A percentile compares a stretch with the other conserved stretches of the same genome.
Conservation (phyloP, 1,140 invertebrate species). For the Pseudachorutes palmiensis region DNA sequence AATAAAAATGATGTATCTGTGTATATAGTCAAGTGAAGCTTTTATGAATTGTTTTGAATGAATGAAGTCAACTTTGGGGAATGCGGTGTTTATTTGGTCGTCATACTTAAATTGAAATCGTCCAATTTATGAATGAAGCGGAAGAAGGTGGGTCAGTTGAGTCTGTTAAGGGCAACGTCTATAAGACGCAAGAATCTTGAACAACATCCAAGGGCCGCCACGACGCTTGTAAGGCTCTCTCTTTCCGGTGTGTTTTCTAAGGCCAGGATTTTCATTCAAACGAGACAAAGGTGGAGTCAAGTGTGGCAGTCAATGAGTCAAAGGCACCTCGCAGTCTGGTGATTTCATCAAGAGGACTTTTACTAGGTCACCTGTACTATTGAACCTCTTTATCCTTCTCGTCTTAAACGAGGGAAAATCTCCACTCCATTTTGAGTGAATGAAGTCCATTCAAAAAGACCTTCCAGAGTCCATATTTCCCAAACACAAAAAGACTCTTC, state of each 20-base stretch:
- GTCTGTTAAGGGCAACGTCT: neutral
- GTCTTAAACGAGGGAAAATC: neutral
- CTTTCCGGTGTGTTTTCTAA: neutral
- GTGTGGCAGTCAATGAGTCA: slow-evolving; percentile 6
- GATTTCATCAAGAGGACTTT: neutral
- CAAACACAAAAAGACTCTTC: no score
- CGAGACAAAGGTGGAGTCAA: neutral
- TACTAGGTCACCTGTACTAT: slow-evolving; percentile 8
- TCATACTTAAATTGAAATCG: no score
- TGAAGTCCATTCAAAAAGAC: neutral
- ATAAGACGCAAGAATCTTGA: neutral
- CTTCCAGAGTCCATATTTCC: no score
- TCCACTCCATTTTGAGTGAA: neutral
- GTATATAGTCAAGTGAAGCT: no score
- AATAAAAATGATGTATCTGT: no score
- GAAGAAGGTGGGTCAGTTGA: slow-evolving; percentile 6
- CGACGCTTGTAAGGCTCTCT: no score
- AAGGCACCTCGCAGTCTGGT: slow-evolving; percentile 8
- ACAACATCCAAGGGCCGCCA: neutral
- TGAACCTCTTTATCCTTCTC: no score
- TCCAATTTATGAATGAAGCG: slow-evolving; percentile 10
- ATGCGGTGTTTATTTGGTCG: no score
- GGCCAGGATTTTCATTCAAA: neutral
- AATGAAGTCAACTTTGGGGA: no score
- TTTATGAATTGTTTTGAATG: no score